Base-by-base conservation (phyloP, 2,888 invertebrate genomes). In the Cactoblastis cactorum region DNA sequence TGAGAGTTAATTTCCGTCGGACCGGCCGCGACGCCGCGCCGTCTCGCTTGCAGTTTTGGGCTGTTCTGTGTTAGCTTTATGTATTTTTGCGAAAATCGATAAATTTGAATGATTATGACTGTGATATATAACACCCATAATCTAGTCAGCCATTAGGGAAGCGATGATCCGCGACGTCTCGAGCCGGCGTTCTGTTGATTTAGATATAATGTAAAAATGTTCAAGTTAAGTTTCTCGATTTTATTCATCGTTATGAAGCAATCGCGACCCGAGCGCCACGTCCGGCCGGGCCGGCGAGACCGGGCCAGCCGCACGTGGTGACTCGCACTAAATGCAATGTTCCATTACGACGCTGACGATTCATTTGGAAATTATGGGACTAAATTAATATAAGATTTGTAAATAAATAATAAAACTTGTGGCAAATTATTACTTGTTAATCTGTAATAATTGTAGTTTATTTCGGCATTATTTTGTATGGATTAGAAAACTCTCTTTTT, bases 391-490 rank as follows among this genome's bases (percentile, higher is more conserved):
- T 85, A 87, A 87, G 85, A 75, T 74, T 80, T 88, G 87, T 88
- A 88, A 83, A 89, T 88, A 88, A 83, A 81, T 77, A 83, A 73
- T 61, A 77, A 80, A 81, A 76, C 79, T 86, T 88, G 88, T 88
- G 89, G 87, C 89, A 88, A 88, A 88, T 83, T 77, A 85, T 82
- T 76, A 82, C 79, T 81, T 79, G 85, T 85, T 85, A 82, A 75
- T 74, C 71, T 74, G 74, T 82, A 75, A 75, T 71, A 69, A 77
- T 71, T 65, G 79, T 82, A 80, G 71, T 79, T 78, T 59, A 71
- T 80, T 83, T 83, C 62, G 68, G 74, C 57, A 76, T 83, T 76
- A 66, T 80, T 83, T 84, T 83, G 68, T 84, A 80, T 75, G 68
- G 54, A 73, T 71, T 73, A 74, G 72, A 70, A 61, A 67, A 70